These are phyloP conservation scores for Pipistrellus nathusii DNA, from an alignment of 2,797 vertebrate genomes.

Conservation along the genomic window DNA sequence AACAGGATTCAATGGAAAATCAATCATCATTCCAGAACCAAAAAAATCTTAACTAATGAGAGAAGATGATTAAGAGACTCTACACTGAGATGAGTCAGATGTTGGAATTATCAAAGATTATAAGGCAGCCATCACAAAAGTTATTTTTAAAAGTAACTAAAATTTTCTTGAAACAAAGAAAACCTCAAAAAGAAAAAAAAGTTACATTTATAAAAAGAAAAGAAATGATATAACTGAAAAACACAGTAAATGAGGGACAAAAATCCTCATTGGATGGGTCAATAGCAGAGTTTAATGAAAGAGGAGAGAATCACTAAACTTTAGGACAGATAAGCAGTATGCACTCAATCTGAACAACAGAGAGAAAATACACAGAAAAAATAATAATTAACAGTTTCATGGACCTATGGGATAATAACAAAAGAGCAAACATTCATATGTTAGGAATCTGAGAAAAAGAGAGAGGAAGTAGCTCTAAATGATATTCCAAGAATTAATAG, in stretches of 20 bases:
- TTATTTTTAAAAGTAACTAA: background rate
- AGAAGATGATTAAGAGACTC: conserved; percentile 26
- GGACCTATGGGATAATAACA: background rate
- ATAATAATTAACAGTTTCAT: background rate
- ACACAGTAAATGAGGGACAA: background rate
- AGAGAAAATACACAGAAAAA: background rate
- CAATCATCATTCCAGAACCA: background rate
- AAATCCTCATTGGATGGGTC: background rate
- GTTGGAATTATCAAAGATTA: conserved; percentile 1
- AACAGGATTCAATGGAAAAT: conserved; percentile 29
- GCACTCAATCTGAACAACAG: background rate
- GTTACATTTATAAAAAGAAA: background rate
- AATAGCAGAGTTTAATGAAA: background rate
- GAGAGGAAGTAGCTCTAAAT: background rate
- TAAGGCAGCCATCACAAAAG: conserved; percentile 2
- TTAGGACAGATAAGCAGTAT: conserved; percentile 4
- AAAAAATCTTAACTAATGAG: background rate
- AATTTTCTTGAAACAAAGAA: conserved; percentile 7
- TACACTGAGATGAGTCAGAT: conserved; percentile 6
- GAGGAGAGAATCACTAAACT: background rate
- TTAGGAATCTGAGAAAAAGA: background rate
- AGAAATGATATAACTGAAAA: conserved; percentile 20
- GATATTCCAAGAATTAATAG: conserved; percentile 10
- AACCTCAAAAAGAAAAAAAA: conserved; percentile 24
- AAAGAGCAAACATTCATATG: background rate